These are phyloP conservation scores for Sebastes variabilis DNA, from an alignment of 2,797 vertebrate genomes.

Conservation along the genomic window DNA sequence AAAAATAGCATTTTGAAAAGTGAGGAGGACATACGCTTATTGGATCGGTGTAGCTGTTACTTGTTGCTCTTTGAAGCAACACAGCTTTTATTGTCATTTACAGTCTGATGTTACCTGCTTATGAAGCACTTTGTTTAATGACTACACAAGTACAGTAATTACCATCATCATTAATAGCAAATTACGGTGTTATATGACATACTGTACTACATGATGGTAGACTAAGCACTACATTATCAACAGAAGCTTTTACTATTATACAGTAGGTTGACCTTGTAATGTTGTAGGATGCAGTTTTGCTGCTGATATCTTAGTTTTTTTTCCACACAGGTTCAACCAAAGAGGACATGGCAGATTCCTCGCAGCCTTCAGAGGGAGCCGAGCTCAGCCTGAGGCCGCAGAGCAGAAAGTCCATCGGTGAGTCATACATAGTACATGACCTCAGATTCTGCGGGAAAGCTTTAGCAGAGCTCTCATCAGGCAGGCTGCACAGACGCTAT, in stretches of 20 bases:
- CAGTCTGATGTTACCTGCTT: neutral
- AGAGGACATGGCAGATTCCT: constrained; percentile 76
- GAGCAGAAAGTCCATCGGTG: constrained; percentile 81
- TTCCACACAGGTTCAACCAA: constrained; percentile 77
- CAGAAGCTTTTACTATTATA: neutral
- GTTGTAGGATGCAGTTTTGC: neutral
- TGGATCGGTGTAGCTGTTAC: neutral
- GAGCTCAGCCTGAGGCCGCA: constrained; percentile 78
- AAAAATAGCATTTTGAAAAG: neutral
- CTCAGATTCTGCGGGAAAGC: constrained; percentile 21
- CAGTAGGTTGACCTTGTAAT: neutral
- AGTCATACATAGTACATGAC: constrained; percentile 46
- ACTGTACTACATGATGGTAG: neutral
- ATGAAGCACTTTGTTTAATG: neutral
- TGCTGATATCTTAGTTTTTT: neutral
- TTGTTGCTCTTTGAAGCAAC: neutral
- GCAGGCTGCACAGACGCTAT: neutral
- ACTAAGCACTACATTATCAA: neutral
- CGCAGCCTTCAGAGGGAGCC: constrained; percentile 69
- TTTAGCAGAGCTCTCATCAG: constrained; percentile 34
- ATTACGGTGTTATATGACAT: neutral
- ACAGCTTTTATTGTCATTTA: neutral
- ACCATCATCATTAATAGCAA: neutral
- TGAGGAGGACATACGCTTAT: neutral
- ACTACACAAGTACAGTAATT: neutral